A percentile compares a stretch with the other conserved stretches of the same genome.
These are phyloP conservation scores for Dryocosmus kuriphilus DNA, from an alignment of 2,888 invertebrate genomes.

Conservation along the genomic window DNA sequence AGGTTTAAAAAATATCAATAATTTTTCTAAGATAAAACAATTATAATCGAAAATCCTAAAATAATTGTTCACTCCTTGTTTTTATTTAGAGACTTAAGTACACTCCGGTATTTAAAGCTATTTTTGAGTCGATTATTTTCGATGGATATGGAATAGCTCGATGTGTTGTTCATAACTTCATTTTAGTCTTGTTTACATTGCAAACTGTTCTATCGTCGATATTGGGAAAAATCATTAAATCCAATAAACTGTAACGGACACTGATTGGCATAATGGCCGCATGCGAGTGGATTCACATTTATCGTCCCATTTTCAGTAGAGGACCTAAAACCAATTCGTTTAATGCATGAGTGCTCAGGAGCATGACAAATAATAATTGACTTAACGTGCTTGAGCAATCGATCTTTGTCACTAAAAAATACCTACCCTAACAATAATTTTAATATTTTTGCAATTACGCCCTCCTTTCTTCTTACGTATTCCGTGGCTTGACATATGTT, in stretches of 20 bases:
- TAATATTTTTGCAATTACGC: conserved; percentile 71
- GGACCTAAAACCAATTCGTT: conserved; percentile 66
- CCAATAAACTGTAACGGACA: conserved; percentile 73
- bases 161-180: not conserved
- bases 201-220: conserved; percentile 10
- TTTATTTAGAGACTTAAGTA: not conserved
- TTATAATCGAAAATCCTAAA: too few species aligned
- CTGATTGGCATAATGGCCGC: conserved; percentile 66
- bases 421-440: conserved; percentile 65
- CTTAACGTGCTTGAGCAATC: conserved; percentile 38
- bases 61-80: not conserved
- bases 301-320: conserved; percentile 63
- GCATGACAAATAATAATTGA: conserved; percentile 48
- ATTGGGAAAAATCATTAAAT: conserved; percentile 62
- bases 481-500: conserved; percentile 84
- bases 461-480: conserved; percentile 73
- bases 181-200: conserved; percentile 6
- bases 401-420: not conserved
- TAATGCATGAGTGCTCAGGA: conserved; percentile 40
- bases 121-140: not conserved
- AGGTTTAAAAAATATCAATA: too few species aligned
- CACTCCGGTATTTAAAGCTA: not conserved
- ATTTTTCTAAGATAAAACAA: too few species aligned
- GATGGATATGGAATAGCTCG: not conserved
- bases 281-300: conserved; percentile 61